phyloP scores from a whole-genome alignment of 1,140 invertebrate species.

The Mercenaria mercenaria region DNA sequence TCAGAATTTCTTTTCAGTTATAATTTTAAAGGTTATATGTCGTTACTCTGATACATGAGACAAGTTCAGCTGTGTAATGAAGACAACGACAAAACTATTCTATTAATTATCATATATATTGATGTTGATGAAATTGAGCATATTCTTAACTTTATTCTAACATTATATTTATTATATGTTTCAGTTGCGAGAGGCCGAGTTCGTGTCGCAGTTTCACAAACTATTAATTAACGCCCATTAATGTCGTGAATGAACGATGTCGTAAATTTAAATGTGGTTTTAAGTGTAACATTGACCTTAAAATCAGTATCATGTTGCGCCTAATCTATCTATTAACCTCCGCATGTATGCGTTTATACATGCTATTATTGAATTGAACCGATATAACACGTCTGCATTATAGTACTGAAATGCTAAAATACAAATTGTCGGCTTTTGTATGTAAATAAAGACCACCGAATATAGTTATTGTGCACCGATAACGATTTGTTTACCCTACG shows the following conservation, averaged over 20 bases:
- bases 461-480: slow-evolving; percentile 29
- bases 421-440: slow-evolving; percentile 46
- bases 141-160: background rate
- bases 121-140: too few species aligned
- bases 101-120: too few species aligned
- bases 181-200: background rate
- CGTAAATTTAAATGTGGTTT: background rate
- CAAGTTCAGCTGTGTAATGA: too few species aligned
- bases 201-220: background rate
- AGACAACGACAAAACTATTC: too few species aligned
- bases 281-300: background rate
- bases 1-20: too few species aligned
- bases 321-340: background rate
- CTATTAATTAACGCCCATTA: background rate
- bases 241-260: background rate
- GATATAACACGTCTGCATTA: background rate
- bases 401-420: background rate
- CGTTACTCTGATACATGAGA: too few species aligned
- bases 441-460: slow-evolving; percentile 10
- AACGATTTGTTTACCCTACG: slow-evolving; percentile 58
- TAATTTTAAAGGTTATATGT: too few species aligned
- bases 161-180: background rate
- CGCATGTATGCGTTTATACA: background rate
- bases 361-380: slow-evolving; percentile 8
- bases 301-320: background rate